Conservation (phyloP, 2,888 invertebrate species). For the Leptinotarsa peninsularis region DNA sequence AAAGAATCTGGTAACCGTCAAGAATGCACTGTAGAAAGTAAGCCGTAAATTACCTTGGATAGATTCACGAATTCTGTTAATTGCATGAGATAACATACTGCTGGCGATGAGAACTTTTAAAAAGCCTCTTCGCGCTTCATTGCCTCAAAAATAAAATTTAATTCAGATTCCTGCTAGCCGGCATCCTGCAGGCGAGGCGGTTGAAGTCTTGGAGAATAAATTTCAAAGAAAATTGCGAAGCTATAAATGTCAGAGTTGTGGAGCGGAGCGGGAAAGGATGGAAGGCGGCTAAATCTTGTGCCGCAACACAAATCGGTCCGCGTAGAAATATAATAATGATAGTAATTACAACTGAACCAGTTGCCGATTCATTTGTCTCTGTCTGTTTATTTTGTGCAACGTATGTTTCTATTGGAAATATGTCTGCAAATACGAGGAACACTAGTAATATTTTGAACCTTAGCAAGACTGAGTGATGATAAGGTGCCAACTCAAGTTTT, state of each 20-base stretch:
- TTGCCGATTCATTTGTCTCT: too few relatives aligned
- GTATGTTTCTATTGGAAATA: too few relatives aligned
- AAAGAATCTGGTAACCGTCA: not conserved
- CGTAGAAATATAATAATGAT: not conserved
- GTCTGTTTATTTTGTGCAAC: too few relatives aligned
- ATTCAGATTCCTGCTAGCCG: constrained; percentile 11
- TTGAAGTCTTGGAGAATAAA: constrained; percentile 32
- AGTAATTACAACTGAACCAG: not conserved
- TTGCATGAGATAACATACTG: constrained; percentile 30
- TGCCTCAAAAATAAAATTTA: constrained; percentile 5
- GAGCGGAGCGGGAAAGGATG: constrained; percentile 4
- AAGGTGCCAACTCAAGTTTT: too few relatives aligned
- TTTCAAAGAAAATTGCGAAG: constrained; percentile 38
- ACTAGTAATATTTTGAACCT: too few relatives aligned
- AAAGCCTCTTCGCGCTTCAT: not conserved
- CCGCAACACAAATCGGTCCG: not conserved
- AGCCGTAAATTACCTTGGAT: constrained; percentile 33
- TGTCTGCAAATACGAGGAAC: too few relatives aligned
- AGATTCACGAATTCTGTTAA: constrained; percentile 35
- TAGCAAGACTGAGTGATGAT: too few relatives aligned
- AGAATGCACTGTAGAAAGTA: not conserved
- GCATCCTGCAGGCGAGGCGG: constrained; percentile 11
- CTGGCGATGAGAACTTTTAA: constrained; percentile 9
- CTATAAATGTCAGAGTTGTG: constrained; percentile 35
- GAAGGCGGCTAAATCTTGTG: constrained; percentile 26